These are phyloP conservation scores for Caretta caretta DNA, from an alignment of 2,113 vertebrate genomes.

Conservation along the genomic window DNA sequence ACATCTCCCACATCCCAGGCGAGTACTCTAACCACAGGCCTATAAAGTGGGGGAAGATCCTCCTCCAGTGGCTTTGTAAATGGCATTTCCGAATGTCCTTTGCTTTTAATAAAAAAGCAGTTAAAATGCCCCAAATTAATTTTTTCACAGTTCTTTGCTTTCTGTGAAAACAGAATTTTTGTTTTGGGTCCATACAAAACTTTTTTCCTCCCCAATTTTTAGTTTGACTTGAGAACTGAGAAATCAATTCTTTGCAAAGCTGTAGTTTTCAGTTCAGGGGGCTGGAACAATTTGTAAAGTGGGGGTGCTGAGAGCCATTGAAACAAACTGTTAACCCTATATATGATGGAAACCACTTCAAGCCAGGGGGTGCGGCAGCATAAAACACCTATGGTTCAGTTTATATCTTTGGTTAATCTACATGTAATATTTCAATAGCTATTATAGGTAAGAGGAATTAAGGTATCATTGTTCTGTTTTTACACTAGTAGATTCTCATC, in stretches of 20 bases:
- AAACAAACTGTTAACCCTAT: too few species aligned
- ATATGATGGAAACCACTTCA: too few species aligned
- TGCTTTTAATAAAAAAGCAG: neutral
- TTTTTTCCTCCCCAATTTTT: neutral
- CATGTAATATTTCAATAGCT: neutral
- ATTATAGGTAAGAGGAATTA: neutral
- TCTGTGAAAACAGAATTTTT: neutral
- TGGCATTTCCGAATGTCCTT: neutral
- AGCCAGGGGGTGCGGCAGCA: too few species aligned
- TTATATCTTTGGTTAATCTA: neutral
- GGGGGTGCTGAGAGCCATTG: too few species aligned
- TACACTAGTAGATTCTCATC: neutral
- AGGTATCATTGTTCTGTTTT: neutral
- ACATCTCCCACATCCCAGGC: neutral
- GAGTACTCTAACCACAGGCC: neutral
- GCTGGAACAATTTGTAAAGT: too few species aligned
- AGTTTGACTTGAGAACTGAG: neutral
- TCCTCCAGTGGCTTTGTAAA: neutral
- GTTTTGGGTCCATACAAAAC: neutral
- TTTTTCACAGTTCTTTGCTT: neutral
- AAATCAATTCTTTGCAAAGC: neutral
- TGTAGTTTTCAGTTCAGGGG: neutral
- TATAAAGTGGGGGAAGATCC: neutral
- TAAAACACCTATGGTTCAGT: neutral
- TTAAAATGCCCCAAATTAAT: neutral